Percentiles rank a stretch among this genome's conserved stretches.
Conservation (phyloP, 2,113 vertebrate species). For the Ginglymostoma cirratum region DNA sequence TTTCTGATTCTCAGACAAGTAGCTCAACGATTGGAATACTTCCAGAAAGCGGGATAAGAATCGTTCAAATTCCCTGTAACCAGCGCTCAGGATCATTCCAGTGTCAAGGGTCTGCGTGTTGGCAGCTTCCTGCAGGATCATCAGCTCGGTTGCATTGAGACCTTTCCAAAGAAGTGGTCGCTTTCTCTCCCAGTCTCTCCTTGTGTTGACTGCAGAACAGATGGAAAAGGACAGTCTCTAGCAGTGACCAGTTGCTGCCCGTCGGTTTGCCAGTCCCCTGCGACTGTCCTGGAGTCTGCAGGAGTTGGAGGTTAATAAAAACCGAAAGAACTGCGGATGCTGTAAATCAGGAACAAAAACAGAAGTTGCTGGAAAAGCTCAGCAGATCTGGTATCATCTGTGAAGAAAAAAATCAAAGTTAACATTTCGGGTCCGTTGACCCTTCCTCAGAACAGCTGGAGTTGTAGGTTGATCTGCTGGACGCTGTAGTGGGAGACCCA, state of each 20-base stretch:
- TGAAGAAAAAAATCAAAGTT: too few species aligned
- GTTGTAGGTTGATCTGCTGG: too few species aligned
- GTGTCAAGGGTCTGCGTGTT: neutral
- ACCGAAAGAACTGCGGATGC: too few species aligned
- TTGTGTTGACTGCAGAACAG: neutral
- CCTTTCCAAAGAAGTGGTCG: neutral
- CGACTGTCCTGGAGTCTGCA: too few species aligned
- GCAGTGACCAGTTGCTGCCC: neutral
- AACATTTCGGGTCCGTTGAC: too few species aligned
- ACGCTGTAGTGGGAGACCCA: too few species aligned
- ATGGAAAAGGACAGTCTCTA: neutral
- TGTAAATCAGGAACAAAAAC: too few species aligned
- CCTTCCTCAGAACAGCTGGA: too few species aligned
- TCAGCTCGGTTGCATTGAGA: neutral
- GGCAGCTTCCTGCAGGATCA: neutral
- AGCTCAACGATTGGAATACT: neutral
- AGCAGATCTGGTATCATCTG: too few species aligned
- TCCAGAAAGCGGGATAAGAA: neutral
- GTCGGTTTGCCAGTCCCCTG: too few species aligned
- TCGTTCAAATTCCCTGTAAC: neutral
- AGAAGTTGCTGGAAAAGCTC: too few species aligned
- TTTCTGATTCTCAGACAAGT: neutral
- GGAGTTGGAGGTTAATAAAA: too few species aligned
- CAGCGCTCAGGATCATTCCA: neutral
- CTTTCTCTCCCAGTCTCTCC: neutral